Evolutionary conservation across 2,113 vertebrate species (phyloP).

Genomic region (Tachysurus vachellii): DNA sequence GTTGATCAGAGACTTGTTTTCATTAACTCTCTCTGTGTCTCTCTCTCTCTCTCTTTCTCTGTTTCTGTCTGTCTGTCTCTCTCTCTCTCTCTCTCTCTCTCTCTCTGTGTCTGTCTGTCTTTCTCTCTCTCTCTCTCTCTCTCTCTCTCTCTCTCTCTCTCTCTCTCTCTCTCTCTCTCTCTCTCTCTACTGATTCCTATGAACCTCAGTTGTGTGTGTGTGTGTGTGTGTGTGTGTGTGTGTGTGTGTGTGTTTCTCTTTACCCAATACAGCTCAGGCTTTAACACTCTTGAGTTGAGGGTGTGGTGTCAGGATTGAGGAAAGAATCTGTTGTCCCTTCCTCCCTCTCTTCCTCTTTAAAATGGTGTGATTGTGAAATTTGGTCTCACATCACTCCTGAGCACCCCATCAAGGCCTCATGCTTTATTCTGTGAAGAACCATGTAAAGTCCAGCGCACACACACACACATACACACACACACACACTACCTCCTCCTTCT

Average conservation of each 20-base stretch:
- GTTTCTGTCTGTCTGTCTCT: no score
- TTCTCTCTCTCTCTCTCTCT: no score
- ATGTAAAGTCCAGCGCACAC: not conserved
- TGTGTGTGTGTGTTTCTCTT: not conserved
- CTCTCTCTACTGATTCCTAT: no score
- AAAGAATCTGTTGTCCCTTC: not conserved
- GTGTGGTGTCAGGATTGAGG: conserved; percentile 54
- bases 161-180: no score
- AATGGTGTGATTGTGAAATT: conserved; percentile 57
- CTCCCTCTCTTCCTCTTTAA: conserved; percentile 3
- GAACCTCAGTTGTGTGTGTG: no score
- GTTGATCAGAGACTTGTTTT: no score
- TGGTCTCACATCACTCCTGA: conserved; percentile 47
- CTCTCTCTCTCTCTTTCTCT: no score
- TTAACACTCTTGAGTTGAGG: conserved; percentile 8
- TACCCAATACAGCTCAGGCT: not conserved
- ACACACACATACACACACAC: not conserved
- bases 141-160: no score
- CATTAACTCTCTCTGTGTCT: no score
- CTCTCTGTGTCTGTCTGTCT: no score
- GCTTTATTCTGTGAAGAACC: conserved; percentile 18
- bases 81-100: no score
- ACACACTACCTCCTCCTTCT: not conserved
- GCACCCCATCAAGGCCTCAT: conserved; percentile 26
- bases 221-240: not conserved